Percentiles rank a stretch among this genome's conserved stretches.
These are phyloP conservation scores for Nymphalis polychloros DNA, from an alignment of 2,888 invertebrate genomes.

Conservation along the genomic window DNA sequence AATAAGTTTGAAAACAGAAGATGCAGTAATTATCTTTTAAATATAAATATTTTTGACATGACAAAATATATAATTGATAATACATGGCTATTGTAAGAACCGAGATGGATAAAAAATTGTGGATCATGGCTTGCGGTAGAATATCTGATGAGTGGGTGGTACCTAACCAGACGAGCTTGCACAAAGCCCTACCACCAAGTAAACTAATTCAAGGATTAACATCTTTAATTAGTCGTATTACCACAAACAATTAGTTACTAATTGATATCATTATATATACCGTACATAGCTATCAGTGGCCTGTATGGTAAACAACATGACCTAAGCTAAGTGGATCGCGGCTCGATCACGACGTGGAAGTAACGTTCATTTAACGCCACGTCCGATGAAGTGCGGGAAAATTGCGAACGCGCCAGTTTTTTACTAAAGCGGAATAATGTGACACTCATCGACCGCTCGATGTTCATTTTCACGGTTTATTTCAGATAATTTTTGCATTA, in stretches of 20 bases:
- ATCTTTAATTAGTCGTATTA: background rate
- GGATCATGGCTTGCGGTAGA: too few relatives aligned
- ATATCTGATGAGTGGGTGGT: too few relatives aligned
- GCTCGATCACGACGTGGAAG: constrained; percentile 40
- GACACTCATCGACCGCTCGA: constrained; percentile 24
- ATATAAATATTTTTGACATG: too few relatives aligned
- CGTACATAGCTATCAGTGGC: background rate
- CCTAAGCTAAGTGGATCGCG: constrained; percentile 26
- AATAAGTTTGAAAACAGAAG: too few relatives aligned
- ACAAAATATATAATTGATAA: too few relatives aligned
- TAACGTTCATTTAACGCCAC: constrained; percentile 51
- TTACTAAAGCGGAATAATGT: constrained; percentile 36
- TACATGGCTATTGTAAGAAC: background rate
- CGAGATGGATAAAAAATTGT: background rate
- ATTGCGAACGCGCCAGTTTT: constrained; percentile 40
- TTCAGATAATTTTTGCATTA: background rate
- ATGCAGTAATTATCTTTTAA: too few relatives aligned
- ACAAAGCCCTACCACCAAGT: too few relatives aligned
- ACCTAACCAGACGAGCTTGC: too few relatives aligned
- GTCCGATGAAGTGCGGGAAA: constrained; percentile 45
- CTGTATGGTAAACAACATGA: constrained; percentile 3
- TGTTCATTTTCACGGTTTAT: constrained; percentile 21
- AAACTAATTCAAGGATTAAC: too few relatives aligned
- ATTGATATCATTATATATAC: background rate
- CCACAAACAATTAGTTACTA: too few relatives aligned